These are phyloP conservation scores for Fundulus diaphanus DNA, from an alignment of 2,797 vertebrate species.

Conservation along the genomic window DNA sequence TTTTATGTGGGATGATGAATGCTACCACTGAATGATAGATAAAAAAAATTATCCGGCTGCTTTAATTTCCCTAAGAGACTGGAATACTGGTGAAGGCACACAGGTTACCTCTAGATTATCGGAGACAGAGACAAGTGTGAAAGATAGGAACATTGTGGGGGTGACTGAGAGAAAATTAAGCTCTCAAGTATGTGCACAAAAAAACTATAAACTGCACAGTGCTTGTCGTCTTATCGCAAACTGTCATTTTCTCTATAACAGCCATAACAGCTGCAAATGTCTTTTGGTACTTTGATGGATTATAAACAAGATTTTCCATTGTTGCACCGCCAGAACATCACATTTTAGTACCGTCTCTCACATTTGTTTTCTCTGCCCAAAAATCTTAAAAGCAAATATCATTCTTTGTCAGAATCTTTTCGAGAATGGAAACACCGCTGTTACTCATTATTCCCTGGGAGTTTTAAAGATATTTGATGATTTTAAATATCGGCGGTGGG, in stretches of 20 bases:
- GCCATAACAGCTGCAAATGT: neutral
- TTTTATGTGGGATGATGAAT: neutral
- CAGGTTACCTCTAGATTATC: neutral
- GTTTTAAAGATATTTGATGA: neutral
- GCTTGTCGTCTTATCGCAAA: neutral
- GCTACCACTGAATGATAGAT: conserved; percentile 2
- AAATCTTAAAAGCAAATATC: neutral
- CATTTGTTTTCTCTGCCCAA: neutral
- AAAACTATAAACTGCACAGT: neutral
- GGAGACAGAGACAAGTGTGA: neutral
- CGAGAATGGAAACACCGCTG: neutral
- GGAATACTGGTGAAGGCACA: neutral
- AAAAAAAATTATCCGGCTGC: conserved; percentile 4
- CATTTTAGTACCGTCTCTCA: neutral
- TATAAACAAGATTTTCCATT: neutral
- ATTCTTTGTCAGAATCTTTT: neutral
- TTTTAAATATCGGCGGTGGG: neutral
- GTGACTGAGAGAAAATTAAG: neutral
- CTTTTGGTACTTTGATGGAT: neutral
- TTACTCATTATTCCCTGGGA: neutral
- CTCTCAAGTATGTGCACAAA: neutral
- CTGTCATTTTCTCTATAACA: neutral
- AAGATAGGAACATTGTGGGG: neutral
- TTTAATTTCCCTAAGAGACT: neutral
- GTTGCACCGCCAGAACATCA: neutral